Base-by-base conservation (phyloP, 2,888 invertebrate species). In the Adineta ricciae region DNA sequence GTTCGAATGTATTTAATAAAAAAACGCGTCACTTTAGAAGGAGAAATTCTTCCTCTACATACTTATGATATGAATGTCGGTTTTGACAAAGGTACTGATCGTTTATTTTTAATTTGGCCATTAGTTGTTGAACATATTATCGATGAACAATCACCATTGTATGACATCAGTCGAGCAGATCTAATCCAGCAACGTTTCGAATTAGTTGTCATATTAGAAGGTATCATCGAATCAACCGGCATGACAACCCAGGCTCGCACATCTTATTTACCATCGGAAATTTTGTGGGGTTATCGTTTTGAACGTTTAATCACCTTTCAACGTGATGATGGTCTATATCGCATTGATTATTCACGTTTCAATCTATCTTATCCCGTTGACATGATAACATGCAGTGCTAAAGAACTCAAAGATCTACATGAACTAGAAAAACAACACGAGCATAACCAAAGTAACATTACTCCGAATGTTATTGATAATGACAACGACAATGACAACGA, bases 61-160 rank as follows among this genome's bases (percentile, higher is more conserved):
- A 96, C 97, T 91, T 95, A 95, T 89, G 96, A 96, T 91, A 92
- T 97, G 89, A 94, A 94, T 11, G 94, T 95, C 64, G 96, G 96
- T 88, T 96, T 95, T 5, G 95, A 95, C 88, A 95, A 94, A 41
- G 95, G 95, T 88, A 94, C 95, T 89, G 96, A 97, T 91, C 93
- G 95, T 85, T 93, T 98, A 87, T 96, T 98, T 92, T 95, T 98
- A 90, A 97, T 97, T 88, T 98, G 97, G 97, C 97, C 97, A 19
- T 96, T 96, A 88, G 97, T 95, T 52, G 95, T 97, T 87, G 96
- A 96, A 64, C 98, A 98, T 91, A 95, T 94, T 91, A 98, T 97
- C 89, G 95, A 95, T 90, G 94, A 94, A 87, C 93, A 93, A 87
- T 96, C 95, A 86, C 98, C 97, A 0, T 93, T 97, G 83, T 98